Evolutionary conservation across 2,888 invertebrate species (phyloP), one percentile per base, ranked within the genome.

Genomic region (Palloptera scutellata): DNA sequence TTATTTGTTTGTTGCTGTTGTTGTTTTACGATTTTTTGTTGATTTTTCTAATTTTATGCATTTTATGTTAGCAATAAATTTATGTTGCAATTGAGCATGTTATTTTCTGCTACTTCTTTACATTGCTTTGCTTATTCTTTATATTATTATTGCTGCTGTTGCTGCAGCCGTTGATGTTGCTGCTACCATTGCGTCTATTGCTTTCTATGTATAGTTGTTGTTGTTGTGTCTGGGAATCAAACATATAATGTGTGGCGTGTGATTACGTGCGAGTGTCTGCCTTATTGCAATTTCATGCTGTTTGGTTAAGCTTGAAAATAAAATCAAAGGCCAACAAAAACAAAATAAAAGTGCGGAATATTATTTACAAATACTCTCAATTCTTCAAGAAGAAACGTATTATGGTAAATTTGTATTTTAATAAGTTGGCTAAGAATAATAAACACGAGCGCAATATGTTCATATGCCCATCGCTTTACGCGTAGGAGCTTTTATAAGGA

Each of bases 341-440:
- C 54, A 66, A 19, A 58, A 61, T n/a, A 55, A 67, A 57, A 63
- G 48, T 66, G 67, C 68, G 64, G 70, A 66, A 69, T 71, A 70
- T 71, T 66, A 66, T 66, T 73, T 73, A 71, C 73, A 69, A 66
- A 66, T 73, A 70, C 68, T 71, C 73, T 65, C 73, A 69, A 71
- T 71, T 30, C 2, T 30, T 30, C 30, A 30, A 4, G 30, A 30
- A 2, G 30, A 30, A 30, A 30, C 30, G 30, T 30, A 30, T 30
- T 30, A n/a, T n/a, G n/a, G n/a, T n/a, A 30, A 30, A 30, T 30
- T 30, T 30, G 30, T 30, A 30, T 30, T 30, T 30, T 30, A 30
- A 30, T 30, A 30, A 6, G 30, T 30, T 30, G 30, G 30, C 30
- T 30, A 30, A 30, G 30, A 30, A 30, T 30, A 30, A 30, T 30